Percentiles rank a stretch among this genome's conserved stretches.
These are phyloP conservation scores for Sesia apiformis DNA, from an alignment of 2,888 invertebrate species.

Conservation along the genomic window DNA sequence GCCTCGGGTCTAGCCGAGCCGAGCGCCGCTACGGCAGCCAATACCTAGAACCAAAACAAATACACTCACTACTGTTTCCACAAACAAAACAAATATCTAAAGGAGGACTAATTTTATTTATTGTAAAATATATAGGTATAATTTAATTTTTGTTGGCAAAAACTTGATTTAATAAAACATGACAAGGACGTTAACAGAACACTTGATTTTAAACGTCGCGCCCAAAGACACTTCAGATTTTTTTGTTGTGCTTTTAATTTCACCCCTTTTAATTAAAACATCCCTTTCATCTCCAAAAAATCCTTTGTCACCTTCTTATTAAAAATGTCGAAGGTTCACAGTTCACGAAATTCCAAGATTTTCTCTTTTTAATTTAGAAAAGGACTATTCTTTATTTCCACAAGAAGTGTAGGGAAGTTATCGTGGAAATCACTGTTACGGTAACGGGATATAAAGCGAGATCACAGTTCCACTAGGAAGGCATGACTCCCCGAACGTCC, in stretches of 20 bases:
- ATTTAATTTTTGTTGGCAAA: too few species aligned
- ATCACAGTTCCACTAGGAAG: conserved; percentile 50
- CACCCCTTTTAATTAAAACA: too few species aligned
- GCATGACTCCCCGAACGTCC: conserved; percentile 21
- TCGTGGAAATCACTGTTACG: neutral
- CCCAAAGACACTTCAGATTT: too few species aligned
- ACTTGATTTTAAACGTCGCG: too few species aligned
- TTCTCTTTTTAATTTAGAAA: neutral
- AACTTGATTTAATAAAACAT: too few species aligned
- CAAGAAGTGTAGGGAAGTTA: neutral
- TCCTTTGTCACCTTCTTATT: too few species aligned
- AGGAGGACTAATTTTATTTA: too few species aligned
- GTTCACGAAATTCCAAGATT: neutral
- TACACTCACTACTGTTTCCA: neutral
- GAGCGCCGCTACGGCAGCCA: conserved; percentile 72
- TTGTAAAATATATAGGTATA: too few species aligned
- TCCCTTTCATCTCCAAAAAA: too few species aligned
- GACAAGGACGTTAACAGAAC: too few species aligned
- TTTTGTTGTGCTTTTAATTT: too few species aligned
- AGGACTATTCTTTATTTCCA: neutral
- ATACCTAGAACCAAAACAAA: conserved; percentile 48
- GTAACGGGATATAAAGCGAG: neutral
- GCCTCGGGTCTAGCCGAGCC: conserved; percentile 77
- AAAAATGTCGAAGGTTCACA: neutral
- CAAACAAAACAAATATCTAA: too few species aligned